Evolutionary conservation across 1,140 invertebrate genomes (phyloP).

Genomic region (Platorchestia sp.): DNA sequence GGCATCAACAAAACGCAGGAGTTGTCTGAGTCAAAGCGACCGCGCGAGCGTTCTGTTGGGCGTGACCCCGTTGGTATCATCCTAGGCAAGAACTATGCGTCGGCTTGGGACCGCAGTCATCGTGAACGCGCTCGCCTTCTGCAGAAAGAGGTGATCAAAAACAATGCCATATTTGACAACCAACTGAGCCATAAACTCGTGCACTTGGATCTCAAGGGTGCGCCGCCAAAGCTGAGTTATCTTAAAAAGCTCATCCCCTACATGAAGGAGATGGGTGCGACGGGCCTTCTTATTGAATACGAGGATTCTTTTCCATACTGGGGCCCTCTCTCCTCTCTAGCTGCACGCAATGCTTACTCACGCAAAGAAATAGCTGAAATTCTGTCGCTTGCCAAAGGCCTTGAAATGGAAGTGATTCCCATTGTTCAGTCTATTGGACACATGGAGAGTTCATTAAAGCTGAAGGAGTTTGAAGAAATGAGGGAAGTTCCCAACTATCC

Average conservation of each 20-base stretch:
- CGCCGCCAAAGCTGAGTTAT: slow-evolving; percentile 70
- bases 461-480: slow-evolving; percentile 81
- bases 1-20: neutral
- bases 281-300: slow-evolving; percentile 87
- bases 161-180: slow-evolving; percentile 20
- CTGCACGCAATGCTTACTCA: slow-evolving; percentile 84
- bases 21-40: neutral
- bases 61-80: slow-evolving; percentile 32
- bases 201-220: slow-evolving; percentile 74
- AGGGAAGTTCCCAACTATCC: slow-evolving; percentile 84
- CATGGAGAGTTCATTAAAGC: slow-evolving; percentile 90
- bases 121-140: slow-evolving; percentile 1
- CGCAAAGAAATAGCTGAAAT: slow-evolving; percentile 79
- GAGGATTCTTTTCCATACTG: slow-evolving; percentile 98
- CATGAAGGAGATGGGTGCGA: slow-evolving; percentile 73
- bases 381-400: slow-evolving; percentile 77
- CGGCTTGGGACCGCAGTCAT: slow-evolving; percentile 15
- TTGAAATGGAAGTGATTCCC: slow-evolving; percentile 86
- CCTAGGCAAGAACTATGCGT: slow-evolving; percentile 27
- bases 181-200: slow-evolving; percentile 67
- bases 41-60: neutral
- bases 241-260: slow-evolving; percentile 72
- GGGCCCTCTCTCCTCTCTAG: slow-evolving; percentile 77
- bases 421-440: slow-evolving; percentile 97
- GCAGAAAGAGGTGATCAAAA: slow-evolving; percentile 46